Conservation (phyloP, 1,140 invertebrate species). For the Drosophila setifemur region DNA sequence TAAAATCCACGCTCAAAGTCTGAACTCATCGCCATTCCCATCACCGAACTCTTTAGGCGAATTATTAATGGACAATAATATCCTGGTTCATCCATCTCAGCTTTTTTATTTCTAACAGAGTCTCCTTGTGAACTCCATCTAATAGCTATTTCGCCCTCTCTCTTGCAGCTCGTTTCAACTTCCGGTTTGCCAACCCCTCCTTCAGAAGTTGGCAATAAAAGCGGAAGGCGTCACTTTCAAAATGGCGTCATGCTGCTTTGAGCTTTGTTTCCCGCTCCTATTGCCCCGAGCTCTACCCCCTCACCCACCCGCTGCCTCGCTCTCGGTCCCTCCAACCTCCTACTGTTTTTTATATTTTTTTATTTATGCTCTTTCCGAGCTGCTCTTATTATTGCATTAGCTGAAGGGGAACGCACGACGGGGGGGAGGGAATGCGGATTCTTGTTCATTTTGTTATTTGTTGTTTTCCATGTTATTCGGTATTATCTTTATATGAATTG, state of each 20-base stretch:
- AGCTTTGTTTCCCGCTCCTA: slow-evolving; percentile 28
- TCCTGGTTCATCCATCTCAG: slow-evolving; percentile 21
- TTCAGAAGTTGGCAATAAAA: slow-evolving; percentile 40
- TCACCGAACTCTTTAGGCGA: not conserved
- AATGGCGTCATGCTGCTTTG: slow-evolving; percentile 65
- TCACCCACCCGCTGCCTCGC: too few species aligned
- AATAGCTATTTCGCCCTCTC: not conserved
- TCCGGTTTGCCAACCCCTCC: slow-evolving; percentile 9
- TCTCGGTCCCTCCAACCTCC: not conserved
- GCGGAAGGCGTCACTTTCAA: slow-evolving; percentile 61
- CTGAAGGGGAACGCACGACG: not conserved
- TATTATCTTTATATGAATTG: slow-evolving; percentile 62
- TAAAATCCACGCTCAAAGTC: not conserved
- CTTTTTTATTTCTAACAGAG: slow-evolving; percentile 16
- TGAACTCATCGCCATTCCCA: not conserved
- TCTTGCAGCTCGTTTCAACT: slow-evolving; percentile 12
- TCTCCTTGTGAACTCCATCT: slow-evolving; percentile 8
- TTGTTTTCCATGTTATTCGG: slow-evolving; percentile 41
- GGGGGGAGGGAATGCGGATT: not conserved
- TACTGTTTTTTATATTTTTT: slow-evolving; percentile 30
- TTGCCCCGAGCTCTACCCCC: not conserved
- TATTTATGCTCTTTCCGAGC: slow-evolving; percentile 37
- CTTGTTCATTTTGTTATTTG: slow-evolving; percentile 26
- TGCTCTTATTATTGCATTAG: slow-evolving; percentile 62
- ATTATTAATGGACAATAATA: slow-evolving; percentile 27